phyloP scores from a whole-genome alignment of 1,140 invertebrate species.

The Helicoverpa zea region DNA sequence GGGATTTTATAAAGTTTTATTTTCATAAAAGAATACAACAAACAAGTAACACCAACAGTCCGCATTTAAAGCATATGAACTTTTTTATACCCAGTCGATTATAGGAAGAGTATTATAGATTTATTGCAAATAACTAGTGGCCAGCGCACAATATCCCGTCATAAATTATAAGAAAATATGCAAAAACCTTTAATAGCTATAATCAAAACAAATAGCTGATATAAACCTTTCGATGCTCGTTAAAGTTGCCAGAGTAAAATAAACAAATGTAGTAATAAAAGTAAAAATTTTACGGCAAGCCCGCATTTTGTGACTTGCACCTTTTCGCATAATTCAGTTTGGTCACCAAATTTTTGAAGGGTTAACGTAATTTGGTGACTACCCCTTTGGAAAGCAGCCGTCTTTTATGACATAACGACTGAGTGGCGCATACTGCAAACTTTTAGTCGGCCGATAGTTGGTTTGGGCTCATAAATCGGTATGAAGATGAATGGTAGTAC shows the following conservation, averaged over 20 bases:
- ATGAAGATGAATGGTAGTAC: too few relatives aligned
- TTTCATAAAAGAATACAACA: too few relatives aligned
- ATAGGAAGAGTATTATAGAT: too few relatives aligned
- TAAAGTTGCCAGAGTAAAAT: background rate
- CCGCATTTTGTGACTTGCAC: conserved; percentile 22
- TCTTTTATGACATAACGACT: conserved; percentile 65
- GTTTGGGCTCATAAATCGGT: too few relatives aligned
- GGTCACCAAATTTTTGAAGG: conserved; percentile 59
- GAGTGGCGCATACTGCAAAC: too few relatives aligned
- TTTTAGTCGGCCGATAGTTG: too few relatives aligned
- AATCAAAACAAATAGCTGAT: background rate
- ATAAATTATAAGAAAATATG: background rate
- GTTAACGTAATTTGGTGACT: conserved; percentile 65
- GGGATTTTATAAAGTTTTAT: too few relatives aligned
- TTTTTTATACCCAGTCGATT: too few relatives aligned
- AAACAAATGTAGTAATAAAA: background rate
- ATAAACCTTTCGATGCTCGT: background rate
- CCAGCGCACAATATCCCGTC: background rate
- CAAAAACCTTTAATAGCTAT: background rate
- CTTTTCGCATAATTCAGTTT: conserved; percentile 58
- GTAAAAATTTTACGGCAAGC: background rate
- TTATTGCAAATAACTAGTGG: too few relatives aligned
- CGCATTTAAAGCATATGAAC: too few relatives aligned
- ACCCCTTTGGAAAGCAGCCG: conserved; percentile 58
- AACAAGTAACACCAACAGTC: too few relatives aligned